phyloP scores from a whole-genome alignment of 2,797 vertebrate genomes.

The Nothura maculosa region DNA sequence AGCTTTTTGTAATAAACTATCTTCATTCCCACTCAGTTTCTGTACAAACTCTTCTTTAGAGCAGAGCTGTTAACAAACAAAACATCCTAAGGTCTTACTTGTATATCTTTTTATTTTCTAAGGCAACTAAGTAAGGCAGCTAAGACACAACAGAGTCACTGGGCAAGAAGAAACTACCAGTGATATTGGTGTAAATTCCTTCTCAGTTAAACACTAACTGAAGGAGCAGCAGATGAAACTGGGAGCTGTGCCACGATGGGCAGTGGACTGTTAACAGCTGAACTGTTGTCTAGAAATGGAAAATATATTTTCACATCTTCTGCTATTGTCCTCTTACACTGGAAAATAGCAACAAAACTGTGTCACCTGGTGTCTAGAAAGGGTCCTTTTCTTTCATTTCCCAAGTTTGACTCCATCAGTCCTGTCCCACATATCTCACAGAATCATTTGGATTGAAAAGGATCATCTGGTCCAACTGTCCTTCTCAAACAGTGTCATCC shows the following conservation, averaged over 20 bases:
- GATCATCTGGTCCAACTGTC: neutral
- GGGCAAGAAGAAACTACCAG: neutral
- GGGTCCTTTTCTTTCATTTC: neutral
- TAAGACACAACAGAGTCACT: neutral
- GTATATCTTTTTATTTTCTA: neutral
- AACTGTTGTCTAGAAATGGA: neutral
- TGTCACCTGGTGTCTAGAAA: too few relatives aligned
- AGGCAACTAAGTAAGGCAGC: neutral
- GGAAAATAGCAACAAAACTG: too few relatives aligned
- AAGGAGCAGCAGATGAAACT: neutral
- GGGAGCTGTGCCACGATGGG: neutral
- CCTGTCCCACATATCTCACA: neutral
- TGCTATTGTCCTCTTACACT: neutral
- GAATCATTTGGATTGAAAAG: neutral
- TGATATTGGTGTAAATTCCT: neutral
- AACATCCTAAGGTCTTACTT: neutral
- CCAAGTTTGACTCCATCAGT: neutral
- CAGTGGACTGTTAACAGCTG: neutral
- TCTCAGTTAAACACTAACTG: neutral
- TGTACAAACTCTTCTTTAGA: neutral
- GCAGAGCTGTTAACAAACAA: rapidly evolving
- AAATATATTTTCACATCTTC: neutral
- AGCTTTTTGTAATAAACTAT: conserved; percentile 12
- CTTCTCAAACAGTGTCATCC: neutral
- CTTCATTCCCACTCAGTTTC: conserved; percentile 14